A percentile compares a stretch with the other conserved stretches of the same genome.
Evolutionary conservation across 1,140 invertebrate genomes (phyloP).

Genomic region (Dreissena rostriformis): DNA sequence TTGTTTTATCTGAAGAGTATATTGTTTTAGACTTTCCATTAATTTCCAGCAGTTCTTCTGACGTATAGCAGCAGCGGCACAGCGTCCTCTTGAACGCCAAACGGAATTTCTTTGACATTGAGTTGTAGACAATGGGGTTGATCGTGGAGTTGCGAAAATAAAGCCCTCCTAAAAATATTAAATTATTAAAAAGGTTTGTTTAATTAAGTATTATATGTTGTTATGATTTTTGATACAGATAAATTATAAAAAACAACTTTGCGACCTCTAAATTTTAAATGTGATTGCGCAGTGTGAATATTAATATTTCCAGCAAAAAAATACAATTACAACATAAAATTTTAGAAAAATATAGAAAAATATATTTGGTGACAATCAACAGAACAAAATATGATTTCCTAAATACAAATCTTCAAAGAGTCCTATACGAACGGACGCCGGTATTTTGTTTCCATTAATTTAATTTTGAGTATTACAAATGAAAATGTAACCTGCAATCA

Average conservation of each 20-base stretch:
- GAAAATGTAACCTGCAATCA: not conserved
- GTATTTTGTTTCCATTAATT: not conserved
- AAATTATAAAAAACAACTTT: not conserved
- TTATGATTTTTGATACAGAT: not conserved
- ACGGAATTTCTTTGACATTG: conserved; percentile 84
- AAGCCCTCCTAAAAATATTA: conserved; percentile 67
- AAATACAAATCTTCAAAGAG: not conserved
- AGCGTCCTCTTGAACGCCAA: conserved; percentile 80
- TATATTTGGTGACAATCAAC: no score
- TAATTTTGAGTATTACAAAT: not conserved
- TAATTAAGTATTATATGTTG: not conserved
- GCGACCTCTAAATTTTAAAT: not conserved
- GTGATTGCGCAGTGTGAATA: not conserved
- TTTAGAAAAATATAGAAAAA: no score
- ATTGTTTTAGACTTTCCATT: conserved; percentile 58
- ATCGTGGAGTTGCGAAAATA: conserved; percentile 85
- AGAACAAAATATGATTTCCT: not conserved
- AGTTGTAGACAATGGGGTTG: conserved; percentile 85
- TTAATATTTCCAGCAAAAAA: not conserved
- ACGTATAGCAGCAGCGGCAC: conserved; percentile 60
- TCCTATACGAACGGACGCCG: not conserved
- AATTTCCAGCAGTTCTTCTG: conserved; percentile 56
- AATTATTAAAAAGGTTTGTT: conserved; percentile 14
- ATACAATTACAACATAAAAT: no score
- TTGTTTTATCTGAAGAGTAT: conserved; percentile 53